These are phyloP conservation scores for Drosophila neutralis DNA, from an alignment of 2,888 invertebrate species.

Conservation along the genomic window DNA sequence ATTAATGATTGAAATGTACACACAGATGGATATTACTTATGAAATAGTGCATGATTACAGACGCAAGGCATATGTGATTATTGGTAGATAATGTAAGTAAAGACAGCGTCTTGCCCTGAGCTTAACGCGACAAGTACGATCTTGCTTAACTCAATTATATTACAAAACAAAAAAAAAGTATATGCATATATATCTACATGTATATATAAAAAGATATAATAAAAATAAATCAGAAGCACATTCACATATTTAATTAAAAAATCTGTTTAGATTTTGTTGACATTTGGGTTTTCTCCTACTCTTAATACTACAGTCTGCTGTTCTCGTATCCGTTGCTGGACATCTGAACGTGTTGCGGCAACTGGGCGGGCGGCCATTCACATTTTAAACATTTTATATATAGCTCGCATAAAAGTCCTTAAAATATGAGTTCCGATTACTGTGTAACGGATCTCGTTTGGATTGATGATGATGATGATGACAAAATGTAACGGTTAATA, in stretches of 20 bases:
- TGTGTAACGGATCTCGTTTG: background rate
- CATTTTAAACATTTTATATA: background rate
- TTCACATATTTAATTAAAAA: conserved; percentile 25
- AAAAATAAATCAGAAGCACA: conserved; percentile 30
- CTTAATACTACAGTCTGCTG: conserved; percentile 80
- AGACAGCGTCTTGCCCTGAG: conserved; percentile 16
- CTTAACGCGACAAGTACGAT: conserved; percentile 35
- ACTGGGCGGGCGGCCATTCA: conserved; percentile 76
- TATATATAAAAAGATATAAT: conserved; percentile 7
- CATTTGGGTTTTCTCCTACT: conserved; percentile 2
- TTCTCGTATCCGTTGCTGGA: conserved; percentile 75
- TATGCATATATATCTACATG: background rate
- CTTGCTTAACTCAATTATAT: conserved; percentile 46
- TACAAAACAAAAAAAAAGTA: conserved; percentile 31
- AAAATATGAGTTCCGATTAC: background rate
- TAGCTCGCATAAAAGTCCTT: background rate
- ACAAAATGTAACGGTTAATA: background rate
- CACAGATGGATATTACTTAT: conserved; percentile 33
- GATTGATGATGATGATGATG: background rate
- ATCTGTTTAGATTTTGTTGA: conserved; percentile 17
- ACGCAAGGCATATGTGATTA: too few relatives aligned
- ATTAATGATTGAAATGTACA: conserved; percentile 41
- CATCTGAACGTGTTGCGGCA: conserved; percentile 81
- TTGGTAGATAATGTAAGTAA: background rate
- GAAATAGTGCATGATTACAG: conserved; percentile 14